Evolutionary conservation across 2,888 invertebrate genomes (phyloP).

Genomic region (Entomobrya multifasciata): DNA sequence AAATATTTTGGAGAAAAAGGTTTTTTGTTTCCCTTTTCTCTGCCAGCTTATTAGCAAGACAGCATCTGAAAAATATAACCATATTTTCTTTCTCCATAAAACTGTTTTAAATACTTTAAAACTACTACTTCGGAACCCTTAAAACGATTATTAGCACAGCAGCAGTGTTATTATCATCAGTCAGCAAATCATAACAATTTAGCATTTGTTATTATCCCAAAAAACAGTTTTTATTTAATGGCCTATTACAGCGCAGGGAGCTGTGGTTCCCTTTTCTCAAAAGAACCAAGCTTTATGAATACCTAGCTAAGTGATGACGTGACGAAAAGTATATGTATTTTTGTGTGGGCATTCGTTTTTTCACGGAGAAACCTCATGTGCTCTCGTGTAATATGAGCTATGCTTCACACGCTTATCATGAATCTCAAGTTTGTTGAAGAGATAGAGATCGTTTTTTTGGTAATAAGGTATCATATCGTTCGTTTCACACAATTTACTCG

Average conservation of each 20-base stretch:
- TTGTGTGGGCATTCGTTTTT: slow-evolving; percentile 9
- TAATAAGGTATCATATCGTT: slow-evolving; percentile 55
- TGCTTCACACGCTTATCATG: slow-evolving; percentile 42
- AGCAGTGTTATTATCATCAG: slow-evolving; percentile 57
- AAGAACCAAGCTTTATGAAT: neutral
- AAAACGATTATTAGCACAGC: slow-evolving; percentile 66
- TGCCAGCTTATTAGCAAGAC: slow-evolving; percentile 65
- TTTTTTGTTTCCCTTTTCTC: slow-evolving; percentile 28
- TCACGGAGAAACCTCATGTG: slow-evolving; percentile 40
- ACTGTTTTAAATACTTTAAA: neutral
- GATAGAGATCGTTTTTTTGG: slow-evolving; percentile 22
- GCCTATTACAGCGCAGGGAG: slow-evolving; percentile 2
- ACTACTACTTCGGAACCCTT: slow-evolving; percentile 8
- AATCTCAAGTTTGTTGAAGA: neutral
- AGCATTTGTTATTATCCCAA: slow-evolving; percentile 41
- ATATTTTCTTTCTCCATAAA: slow-evolving; percentile 48
- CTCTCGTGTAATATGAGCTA: slow-evolving; percentile 40
- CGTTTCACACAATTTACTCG: slow-evolving; percentile 52
- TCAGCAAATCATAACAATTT: slow-evolving; percentile 72
- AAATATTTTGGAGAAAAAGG: slow-evolving; percentile 29
- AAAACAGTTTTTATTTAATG: slow-evolving; percentile 29
- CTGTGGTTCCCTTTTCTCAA: neutral
- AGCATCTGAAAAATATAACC: no score
- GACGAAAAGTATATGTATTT: slow-evolving; percentile 53
- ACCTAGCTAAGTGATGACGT: slow-evolving; percentile 63